These are phyloP conservation scores for Eulemur albifrons DNA, from an alignment of 2,797 vertebrate species.

Conservation along the genomic window DNA sequence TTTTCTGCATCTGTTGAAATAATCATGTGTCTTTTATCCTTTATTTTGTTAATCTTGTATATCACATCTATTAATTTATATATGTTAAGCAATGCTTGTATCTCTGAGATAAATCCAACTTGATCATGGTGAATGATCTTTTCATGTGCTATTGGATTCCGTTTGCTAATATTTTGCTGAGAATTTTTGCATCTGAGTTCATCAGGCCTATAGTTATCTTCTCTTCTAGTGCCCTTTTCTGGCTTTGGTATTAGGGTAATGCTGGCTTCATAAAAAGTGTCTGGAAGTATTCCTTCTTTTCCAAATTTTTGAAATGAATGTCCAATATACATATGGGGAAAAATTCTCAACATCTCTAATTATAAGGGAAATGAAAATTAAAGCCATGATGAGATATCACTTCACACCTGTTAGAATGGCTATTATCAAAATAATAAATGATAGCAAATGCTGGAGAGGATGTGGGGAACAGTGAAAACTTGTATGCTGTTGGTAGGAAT, in stretches of 20 bases:
- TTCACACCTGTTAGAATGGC: not conserved
- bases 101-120: not conserved
- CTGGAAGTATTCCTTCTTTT: not conserved
- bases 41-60: not conserved
- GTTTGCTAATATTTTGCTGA: not conserved
- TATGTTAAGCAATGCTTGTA: not conserved
- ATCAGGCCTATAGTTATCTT: not conserved
- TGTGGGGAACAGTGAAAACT: not conserved
- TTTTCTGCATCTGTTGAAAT: not conserved
- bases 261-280: not conserved
- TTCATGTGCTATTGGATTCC: not conserved
- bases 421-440: not conserved
- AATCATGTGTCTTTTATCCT: not conserved
- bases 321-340: rapidly evolving
- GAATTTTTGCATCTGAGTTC: not conserved
- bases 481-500: not conserved
- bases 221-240: not conserved
- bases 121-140: not conserved
- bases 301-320: not conserved
- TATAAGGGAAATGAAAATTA: not conserved
- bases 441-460: not conserved
- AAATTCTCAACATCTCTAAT: not conserved
- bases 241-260: not conserved
- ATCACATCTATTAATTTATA: not conserved
- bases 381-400: not conserved